A percentile compares a stretch with the other conserved stretches of the same genome.
Conservation (phyloP, 1,140 invertebrate species). For the Wiebesia pumilae region DNA sequence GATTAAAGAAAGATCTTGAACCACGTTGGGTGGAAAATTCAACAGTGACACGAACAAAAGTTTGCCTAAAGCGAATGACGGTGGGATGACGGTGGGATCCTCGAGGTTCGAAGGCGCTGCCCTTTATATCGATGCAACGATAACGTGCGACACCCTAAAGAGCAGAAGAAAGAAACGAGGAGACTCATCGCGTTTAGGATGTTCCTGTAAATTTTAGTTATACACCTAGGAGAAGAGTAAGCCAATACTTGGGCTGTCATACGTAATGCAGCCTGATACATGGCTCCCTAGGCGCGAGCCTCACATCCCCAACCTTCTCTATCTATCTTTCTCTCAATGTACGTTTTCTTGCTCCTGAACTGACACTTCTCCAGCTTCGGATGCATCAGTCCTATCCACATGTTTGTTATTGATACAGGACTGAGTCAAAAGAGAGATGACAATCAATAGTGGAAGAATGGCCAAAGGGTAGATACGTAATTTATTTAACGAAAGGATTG, state of each 20-base stretch:
- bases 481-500: neutral
- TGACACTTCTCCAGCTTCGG: neutral
- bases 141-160: neutral
- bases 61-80: neutral
- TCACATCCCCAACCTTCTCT: conserved; percentile 42
- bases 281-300: conserved; percentile 58
- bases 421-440: neutral
- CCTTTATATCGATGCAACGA: neutral
- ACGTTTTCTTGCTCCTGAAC: neutral
- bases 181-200: neutral
- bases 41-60: neutral
- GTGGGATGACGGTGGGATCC: neutral
- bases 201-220: conserved; percentile 62
- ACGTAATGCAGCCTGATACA: conserved; percentile 64
- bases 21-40: neutral
- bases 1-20: neutral
- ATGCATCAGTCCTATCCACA: neutral
- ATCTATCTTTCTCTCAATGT: neutral
- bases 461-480: neutral
- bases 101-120: neutral
- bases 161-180: conserved; percentile 1
- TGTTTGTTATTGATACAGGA: conserved; percentile 30
- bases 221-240: conserved; percentile 33
- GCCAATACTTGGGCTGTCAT: conserved; percentile 58
- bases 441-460: neutral